Base-by-base conservation (phyloP, 1,140 invertebrate species). In the Drosophila carrolli region DNA sequence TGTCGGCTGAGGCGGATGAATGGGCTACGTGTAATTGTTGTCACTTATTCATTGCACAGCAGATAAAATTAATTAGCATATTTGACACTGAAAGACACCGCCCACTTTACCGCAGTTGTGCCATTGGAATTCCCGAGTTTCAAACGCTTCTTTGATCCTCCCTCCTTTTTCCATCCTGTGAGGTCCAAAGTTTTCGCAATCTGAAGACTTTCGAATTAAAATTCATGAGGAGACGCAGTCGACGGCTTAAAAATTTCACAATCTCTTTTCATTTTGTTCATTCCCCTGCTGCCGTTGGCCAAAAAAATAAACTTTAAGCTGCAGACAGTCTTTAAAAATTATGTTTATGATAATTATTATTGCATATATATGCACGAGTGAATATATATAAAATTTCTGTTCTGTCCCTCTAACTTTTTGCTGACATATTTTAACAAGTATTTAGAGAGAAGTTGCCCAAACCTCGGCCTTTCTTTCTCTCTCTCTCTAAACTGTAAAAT, bases 401-500 rank as follows among this genome's bases (percentile, higher is more conserved):
- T 41, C 41, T 40, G 48, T 43, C 27, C 38, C 43, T 32, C 9
- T 19, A 56, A 44, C 61, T 38, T 61, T 53, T 53, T 74, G 51
- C 63, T 77, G 74, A 77, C 75, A 77, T 77, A 70, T 77, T 77
- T 77, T 62, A 35, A 40, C 46, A 70, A 77, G 75, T 70, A 77
- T 77, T 77, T 77, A 46, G 73, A 70, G 65, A 41, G 19, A 71
- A 71, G 65, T 71, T 71, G 23, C 38, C 35, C 66, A 23, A 63
- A 46, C 35, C n/a, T 66, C 19, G 32, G 41, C 13, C 16, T 8
- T 56, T n/a, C 37, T 38, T 38, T 38, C 37, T 14, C n/a, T 50
- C 38, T 61, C 40, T 67, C 37, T 43, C 61, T 61, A 29, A 57
- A 75, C 70, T 85, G 82, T 66, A 78, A 86, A 82, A 86, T 86